phyloP scores from a whole-genome alignment of 2,113 vertebrate species.

The Trochalopteron elliotii region DNA sequence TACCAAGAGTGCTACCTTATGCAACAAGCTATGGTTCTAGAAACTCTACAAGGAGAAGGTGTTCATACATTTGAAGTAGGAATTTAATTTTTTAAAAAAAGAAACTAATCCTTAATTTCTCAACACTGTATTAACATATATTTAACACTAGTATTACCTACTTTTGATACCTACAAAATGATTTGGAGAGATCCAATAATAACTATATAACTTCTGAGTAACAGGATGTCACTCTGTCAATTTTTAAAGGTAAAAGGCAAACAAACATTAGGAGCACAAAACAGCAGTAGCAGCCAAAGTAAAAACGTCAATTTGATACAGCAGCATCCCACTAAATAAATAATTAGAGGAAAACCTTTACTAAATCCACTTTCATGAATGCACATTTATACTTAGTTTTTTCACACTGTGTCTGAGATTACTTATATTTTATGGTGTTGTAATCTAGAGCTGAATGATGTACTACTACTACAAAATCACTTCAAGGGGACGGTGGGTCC shows the following conservation, averaged over 20 bases:
- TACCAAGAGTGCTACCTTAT: not conserved
- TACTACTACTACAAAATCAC: not conserved
- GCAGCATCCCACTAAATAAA: not conserved
- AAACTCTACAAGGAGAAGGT: not conserved
- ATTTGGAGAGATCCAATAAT: not conserved
- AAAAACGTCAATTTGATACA: not conserved
- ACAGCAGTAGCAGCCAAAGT: not conserved
- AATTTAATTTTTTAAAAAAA: not conserved
- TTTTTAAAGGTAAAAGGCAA: not conserved
- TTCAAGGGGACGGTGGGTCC: not conserved
- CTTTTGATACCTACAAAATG: not conserved
- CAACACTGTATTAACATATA: not conserved
- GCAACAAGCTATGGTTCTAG: not conserved
- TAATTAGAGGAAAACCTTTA: not conserved
- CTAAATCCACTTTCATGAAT: not conserved
- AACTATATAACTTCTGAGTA: not conserved
- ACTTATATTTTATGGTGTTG: not conserved
- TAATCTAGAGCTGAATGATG: not conserved
- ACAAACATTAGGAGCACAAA: not conserved
- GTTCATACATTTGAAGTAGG: not conserved
- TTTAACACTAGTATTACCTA: not conserved
- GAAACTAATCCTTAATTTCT: not conserved
- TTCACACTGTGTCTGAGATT: not conserved
- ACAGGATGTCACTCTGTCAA: not conserved
- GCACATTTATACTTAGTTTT: not conserved